Conservation (phyloP, 2,797 vertebrate species). For the Parauchenoglanis punctatus region DNA sequence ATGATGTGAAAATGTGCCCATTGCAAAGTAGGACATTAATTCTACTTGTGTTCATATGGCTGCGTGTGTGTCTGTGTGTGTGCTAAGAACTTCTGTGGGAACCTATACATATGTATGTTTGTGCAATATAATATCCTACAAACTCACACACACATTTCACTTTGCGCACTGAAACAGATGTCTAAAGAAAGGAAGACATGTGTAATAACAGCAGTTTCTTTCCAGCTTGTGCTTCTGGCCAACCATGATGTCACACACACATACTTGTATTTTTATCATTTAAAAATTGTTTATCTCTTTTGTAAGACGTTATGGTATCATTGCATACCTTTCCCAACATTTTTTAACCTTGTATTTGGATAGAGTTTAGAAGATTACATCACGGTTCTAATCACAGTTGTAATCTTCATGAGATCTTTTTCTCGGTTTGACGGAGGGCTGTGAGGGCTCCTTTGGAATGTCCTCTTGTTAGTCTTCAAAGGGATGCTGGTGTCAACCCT, state of each 20-base stretch:
- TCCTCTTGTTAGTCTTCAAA: constrained; percentile 42
- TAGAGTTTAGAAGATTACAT: not conserved
- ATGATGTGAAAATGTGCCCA: constrained; percentile 8
- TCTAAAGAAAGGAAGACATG: not conserved
- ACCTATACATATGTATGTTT: not conserved
- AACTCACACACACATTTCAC: not conserved
- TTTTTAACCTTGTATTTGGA: not conserved
- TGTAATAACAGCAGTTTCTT: not conserved
- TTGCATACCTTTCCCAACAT: not conserved
- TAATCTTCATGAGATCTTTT: constrained; percentile 4
- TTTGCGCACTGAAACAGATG: not conserved
- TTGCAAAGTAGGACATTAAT: constrained; percentile 27
- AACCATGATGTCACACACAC: not conserved
- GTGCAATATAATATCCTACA: constrained; percentile 2
- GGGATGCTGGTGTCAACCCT: constrained; percentile 23
- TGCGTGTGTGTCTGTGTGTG: constrained; percentile 23
- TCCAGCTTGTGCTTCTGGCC: not conserved
- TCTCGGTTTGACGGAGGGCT: not conserved
- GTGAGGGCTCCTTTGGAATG: constrained; percentile 29
- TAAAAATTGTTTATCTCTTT: not conserved
- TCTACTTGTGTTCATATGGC: not conserved
- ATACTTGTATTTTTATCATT: not conserved
- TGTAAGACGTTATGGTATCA: not conserved
- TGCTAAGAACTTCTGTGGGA: not conserved
- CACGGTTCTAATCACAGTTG: not conserved